phyloP scores from a whole-genome alignment of 2,113 vertebrate species.

The Gila orcuttii region DNA sequence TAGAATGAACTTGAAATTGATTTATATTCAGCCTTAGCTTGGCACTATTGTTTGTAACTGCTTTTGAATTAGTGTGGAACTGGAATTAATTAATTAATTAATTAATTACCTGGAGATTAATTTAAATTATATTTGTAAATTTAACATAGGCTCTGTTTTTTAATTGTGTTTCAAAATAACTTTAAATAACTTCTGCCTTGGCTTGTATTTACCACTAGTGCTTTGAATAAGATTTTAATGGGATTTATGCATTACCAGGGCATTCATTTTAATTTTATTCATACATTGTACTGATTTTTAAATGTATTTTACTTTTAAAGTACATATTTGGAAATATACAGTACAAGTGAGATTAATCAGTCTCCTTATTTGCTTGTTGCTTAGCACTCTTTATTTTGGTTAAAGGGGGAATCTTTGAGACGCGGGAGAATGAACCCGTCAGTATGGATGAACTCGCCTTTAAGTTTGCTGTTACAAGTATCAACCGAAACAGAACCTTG shows the following conservation, averaged over 20 bases:
- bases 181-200: background rate
- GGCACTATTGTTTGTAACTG: background rate
- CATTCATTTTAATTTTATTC: background rate
- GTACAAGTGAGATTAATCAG: background rate
- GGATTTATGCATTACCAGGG: background rate
- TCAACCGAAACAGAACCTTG: constrained; percentile 95
- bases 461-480: constrained; percentile 97
- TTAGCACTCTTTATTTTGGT: constrained; percentile 6
- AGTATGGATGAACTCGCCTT: constrained; percentile 96
- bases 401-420: constrained; percentile 97
- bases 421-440: constrained; percentile 91
- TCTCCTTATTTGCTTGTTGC: background rate
- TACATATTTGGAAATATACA: background rate
- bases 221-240: background rate
- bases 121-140: background rate
- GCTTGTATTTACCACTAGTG: background rate
- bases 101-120: background rate
- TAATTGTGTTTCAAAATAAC: background rate
- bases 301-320: background rate
- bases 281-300: background rate
- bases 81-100: background rate
- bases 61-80: background rate
- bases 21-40: background rate
- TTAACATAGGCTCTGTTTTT: background rate
- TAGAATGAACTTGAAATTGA: background rate